Conservation (phyloP, 2,797 vertebrate species). For the Presbytis comata region DNA sequence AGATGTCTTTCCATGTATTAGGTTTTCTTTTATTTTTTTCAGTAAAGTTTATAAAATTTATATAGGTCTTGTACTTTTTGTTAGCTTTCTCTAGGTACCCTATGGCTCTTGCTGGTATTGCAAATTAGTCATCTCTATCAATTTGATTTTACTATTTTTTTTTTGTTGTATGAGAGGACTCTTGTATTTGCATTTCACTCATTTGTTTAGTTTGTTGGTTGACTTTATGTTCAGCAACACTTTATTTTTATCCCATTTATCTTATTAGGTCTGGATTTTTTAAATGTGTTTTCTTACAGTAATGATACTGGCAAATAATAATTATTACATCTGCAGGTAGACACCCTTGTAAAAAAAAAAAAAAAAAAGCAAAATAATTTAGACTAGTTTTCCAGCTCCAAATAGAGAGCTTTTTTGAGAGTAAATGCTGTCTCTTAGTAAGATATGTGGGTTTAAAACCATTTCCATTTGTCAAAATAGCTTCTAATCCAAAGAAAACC, state of each 20-base stretch:
- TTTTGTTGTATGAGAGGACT: neutral
- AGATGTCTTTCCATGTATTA: neutral
- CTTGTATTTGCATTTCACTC: neutral
- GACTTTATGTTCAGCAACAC: neutral
- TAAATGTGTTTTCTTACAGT: no score
- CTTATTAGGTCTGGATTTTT: neutral
- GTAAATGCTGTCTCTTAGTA: neutral
- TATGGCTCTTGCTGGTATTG: neutral
- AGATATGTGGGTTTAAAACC: neutral
- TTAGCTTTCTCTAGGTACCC: neutral
- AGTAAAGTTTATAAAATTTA: neutral
- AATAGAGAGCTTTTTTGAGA: neutral
- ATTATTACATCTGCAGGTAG: neutral
- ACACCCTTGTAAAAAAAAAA: neutral
- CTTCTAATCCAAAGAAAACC: neutral
- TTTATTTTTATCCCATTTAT: neutral
- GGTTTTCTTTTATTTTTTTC: neutral
- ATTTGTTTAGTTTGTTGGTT: no score
- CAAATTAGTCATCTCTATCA: neutral
- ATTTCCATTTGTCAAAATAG: neutral
- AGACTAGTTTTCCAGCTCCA: neutral
- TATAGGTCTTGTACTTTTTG: neutral
- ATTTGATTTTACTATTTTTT: neutral
- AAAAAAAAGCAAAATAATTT: neutral
- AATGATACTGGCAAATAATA: neutral